A percentile compares a stretch with the other conserved stretches of the same genome.
Conservation (phyloP, 2,888 invertebrate genomes). For the Meiosimyza decipiens region DNA sequence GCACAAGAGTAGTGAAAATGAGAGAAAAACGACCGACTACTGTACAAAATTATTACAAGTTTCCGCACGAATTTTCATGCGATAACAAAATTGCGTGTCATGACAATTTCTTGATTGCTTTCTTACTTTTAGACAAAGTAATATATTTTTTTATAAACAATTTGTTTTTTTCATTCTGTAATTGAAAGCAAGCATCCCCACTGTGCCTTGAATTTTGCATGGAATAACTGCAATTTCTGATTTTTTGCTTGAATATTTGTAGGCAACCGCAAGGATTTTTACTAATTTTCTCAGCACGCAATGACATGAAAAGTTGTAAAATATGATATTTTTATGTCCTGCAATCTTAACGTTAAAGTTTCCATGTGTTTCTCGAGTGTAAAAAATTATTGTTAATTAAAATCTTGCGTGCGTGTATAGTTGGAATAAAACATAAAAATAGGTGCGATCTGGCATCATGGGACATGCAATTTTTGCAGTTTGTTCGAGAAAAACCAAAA, state of each 20-base stretch:
- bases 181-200: background rate
- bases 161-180: background rate
- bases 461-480: background rate
- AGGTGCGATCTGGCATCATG: background rate
- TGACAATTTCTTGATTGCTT: background rate
- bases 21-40: too few relatives aligned
- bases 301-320: background rate
- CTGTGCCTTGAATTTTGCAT: background rate
- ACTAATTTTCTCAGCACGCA: background rate
- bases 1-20: background rate
- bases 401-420: constrained; percentile 16
- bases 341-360: background rate
- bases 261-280: constrained; percentile 2
- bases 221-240: background rate
- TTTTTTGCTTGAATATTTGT: background rate
- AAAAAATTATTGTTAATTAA: constrained; percentile 18
- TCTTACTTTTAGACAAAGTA: too few relatives aligned
- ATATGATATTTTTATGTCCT: background rate
- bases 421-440: background rate
- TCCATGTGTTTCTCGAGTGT: background rate
- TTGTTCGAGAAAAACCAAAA: too few relatives aligned
- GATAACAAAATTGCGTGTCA: constrained; percentile 29
- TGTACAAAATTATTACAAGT: too few relatives aligned
- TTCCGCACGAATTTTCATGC: constrained; percentile 17
- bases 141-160: too few relatives aligned